Conservation (phyloP, 2,113 vertebrate genomes). For the Caracal caracal region DNA sequence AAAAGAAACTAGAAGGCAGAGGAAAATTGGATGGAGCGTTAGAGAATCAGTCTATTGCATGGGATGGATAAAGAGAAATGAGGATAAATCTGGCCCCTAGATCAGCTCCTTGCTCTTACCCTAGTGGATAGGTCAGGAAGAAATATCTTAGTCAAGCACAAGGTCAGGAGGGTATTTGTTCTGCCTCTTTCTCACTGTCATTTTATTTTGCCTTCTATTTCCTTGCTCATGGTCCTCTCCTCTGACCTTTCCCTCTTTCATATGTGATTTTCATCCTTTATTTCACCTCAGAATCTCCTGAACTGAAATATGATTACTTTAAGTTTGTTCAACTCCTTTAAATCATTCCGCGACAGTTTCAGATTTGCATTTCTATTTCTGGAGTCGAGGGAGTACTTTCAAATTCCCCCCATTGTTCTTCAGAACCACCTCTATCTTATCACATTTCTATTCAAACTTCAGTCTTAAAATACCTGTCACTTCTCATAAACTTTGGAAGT, state of each 20-base stretch:
- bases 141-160: not conserved
- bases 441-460: slow-evolving; percentile 61
- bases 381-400: slow-evolving; percentile 52
- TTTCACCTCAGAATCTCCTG: slow-evolving; percentile 63
- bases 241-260: not conserved
- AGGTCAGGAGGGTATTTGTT: not conserved
- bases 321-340: slow-evolving; percentile 64
- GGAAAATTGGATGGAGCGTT: not conserved
- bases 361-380: slow-evolving; percentile 78
- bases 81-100: not conserved
- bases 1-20: not conserved
- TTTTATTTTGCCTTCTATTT: slow-evolving; percentile 24
- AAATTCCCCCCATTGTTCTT: slow-evolving; percentile 55
- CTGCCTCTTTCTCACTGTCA: not conserved
- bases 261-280: slow-evolving; percentile 35
- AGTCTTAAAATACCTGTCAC: slow-evolving; percentile 61
- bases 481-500: slow-evolving; percentile 30
- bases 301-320: slow-evolving; percentile 42
- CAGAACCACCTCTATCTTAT: slow-evolving; percentile 45
- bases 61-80: not conserved
- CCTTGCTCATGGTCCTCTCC: not conserved
- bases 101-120: not conserved
- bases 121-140: not conserved
- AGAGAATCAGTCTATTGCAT: not conserved
- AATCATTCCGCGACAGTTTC: slow-evolving; percentile 29